A percentile compares a stretch with the other conserved stretches of the same genome.
Conservation (phyloP, 2,797 vertebrate genomes). For the Morus bassanus region DNA sequence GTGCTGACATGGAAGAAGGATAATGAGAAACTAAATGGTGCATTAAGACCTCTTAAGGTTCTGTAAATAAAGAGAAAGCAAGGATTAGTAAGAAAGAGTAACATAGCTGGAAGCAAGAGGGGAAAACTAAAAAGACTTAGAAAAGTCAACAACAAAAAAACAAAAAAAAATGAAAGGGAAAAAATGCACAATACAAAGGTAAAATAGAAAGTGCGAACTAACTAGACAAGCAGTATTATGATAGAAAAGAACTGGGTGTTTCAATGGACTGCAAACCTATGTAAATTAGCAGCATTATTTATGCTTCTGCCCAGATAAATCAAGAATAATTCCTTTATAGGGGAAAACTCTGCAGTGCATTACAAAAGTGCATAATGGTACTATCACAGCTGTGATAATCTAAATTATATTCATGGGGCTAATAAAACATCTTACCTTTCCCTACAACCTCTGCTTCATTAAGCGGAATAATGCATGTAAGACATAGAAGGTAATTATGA, state of each 20-base stretch:
- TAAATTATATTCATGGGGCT: slow-evolving; percentile 32
- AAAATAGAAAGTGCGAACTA: not conserved
- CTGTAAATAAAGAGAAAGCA: not conserved
- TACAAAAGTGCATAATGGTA: not conserved
- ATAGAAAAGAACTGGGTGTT: not conserved
- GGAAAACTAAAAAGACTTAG: not conserved
- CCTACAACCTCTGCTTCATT: slow-evolving; percentile 24
- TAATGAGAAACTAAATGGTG: not conserved
- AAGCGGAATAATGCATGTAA: slow-evolving; percentile 34
- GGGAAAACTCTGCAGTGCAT: slow-evolving; percentile 1
- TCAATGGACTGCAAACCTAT: not conserved
- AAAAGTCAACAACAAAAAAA: not conserved
- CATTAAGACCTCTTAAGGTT: not conserved
- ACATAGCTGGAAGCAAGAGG: not conserved
- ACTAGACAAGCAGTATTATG: not conserved
- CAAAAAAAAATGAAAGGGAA: not conserved
- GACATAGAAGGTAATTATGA: slow-evolving; percentile 21
- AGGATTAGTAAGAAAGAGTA: not conserved
- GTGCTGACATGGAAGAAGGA: not conserved
- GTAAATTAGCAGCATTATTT: slow-evolving; percentile 8
- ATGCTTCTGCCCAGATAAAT: slow-evolving; percentile 5
- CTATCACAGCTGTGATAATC: slow-evolving; percentile 28
- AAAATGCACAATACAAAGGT: not conserved
- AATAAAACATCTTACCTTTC: slow-evolving; percentile 31
- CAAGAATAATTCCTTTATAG: not conserved